These are phyloP conservation scores for Cheilosia vulpina DNA, from an alignment of 2,888 invertebrate genomes.

Conservation along the genomic window DNA sequence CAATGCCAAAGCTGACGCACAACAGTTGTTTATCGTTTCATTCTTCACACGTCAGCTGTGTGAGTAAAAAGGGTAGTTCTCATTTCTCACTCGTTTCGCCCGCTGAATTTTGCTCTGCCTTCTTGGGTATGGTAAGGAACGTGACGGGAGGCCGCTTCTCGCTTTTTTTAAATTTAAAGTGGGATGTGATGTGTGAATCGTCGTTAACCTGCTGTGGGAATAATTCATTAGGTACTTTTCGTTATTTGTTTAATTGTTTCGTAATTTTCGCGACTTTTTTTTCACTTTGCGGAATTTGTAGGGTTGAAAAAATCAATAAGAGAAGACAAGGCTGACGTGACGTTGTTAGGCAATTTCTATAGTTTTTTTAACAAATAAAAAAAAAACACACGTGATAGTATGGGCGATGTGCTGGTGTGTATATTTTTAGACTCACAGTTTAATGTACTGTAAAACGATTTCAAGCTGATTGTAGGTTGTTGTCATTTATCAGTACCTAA, in stretches of 20 bases:
- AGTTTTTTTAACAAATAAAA: not conserved
- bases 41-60: no score
- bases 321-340: not conserved
- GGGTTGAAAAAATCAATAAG: slow-evolving; percentile 41
- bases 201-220: not conserved
- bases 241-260: slow-evolving; percentile 27
- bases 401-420: not conserved
- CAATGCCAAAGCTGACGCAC: no score
- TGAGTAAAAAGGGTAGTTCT: no score
- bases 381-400: slow-evolving; percentile 9
- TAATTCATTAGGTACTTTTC: slow-evolving; percentile 10
- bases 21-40: no score
- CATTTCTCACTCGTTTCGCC: no score
- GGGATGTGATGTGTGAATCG: no score
- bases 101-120: no score
- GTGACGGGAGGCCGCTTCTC: no score
- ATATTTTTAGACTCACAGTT: slow-evolving; percentile 9
- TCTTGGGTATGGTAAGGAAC: no score
- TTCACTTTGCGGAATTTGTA: not conserved
- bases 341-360: no score
- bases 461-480: not conserved
- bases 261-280: slow-evolving; percentile 7
- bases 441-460: not conserved
- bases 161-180: no score
- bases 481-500: slow-evolving; percentile 1